Percentiles rank a stretch among this genome's conserved stretches.
These are phyloP conservation scores for Salvelinus namaycush DNA, from an alignment of 2,113 vertebrate species.

Conservation along the genomic window DNA sequence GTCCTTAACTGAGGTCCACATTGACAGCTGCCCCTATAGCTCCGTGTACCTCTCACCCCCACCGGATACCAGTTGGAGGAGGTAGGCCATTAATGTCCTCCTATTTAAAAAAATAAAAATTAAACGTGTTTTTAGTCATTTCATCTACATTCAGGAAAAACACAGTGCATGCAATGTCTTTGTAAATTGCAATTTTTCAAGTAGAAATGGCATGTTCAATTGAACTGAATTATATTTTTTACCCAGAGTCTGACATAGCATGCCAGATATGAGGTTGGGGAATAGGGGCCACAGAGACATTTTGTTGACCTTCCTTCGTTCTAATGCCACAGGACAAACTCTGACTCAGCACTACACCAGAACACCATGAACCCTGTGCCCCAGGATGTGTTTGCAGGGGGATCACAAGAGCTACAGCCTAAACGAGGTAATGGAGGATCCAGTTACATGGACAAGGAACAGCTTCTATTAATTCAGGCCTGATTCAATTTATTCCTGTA, in stretches of 20 bases:
- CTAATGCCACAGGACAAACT: slow-evolving; percentile 85
- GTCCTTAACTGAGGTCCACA: slow-evolving; percentile 84
- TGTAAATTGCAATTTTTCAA: no score
- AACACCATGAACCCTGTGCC: slow-evolving; percentile 90
- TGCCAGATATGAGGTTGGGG: background rate
- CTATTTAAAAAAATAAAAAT: accelerated
- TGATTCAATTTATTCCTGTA: background rate
- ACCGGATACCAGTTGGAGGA: slow-evolving; percentile 96
- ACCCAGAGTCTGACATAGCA: background rate
- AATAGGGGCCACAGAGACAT: background rate
- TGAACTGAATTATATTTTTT: background rate
- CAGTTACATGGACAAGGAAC: slow-evolving; percentile 32
- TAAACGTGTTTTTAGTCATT: background rate
- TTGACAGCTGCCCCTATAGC: slow-evolving; percentile 96
- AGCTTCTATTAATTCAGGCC: slow-evolving; percentile 50
- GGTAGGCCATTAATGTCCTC: slow-evolving; percentile 73
- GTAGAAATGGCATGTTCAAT: no score
- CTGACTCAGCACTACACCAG: slow-evolving; percentile 97
- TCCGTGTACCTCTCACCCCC: slow-evolving; percentile 96
- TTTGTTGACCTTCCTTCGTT: background rate
- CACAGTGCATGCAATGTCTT: no score
- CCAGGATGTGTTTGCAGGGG: slow-evolving; percentile 85
- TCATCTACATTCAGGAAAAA: background rate
- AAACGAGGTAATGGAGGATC: slow-evolving; percentile 84
- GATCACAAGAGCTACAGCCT: slow-evolving; percentile 90